Conservation (phyloP, 2,888 invertebrate species). For the Sericinus montela region DNA sequence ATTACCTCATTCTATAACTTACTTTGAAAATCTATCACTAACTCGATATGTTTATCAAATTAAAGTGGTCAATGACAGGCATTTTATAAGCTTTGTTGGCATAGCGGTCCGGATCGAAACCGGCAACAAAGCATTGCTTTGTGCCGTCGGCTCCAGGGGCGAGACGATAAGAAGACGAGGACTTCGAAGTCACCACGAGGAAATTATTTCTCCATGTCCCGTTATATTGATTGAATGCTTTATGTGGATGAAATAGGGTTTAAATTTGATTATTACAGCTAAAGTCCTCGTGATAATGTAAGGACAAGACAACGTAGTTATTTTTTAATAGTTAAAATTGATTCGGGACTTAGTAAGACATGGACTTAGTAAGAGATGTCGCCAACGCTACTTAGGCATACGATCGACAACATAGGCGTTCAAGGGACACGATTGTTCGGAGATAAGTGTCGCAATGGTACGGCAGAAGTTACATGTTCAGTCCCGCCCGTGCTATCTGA, state of each 20-base stretch:
- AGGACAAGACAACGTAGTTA: too few relatives aligned
- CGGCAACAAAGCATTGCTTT: conserved; percentile 20
- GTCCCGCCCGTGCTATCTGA: too few relatives aligned
- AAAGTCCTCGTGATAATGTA: too few relatives aligned
- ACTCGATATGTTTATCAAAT: neutral
- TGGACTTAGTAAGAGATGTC: too few relatives aligned
- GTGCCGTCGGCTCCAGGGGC: conserved; percentile 18
- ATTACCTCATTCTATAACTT: neutral
- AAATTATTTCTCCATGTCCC: conserved; percentile 9
- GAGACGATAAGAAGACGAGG: conserved; percentile 7
- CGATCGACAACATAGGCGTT: too few relatives aligned
- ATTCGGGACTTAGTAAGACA: too few relatives aligned
- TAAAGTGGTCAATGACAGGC: neutral
- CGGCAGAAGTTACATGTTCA: too few relatives aligned
- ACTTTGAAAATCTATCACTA: neutral
- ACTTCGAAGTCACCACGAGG: conserved; percentile 9
- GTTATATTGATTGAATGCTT: conserved; percentile 1
- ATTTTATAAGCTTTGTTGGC: conserved; percentile 1
- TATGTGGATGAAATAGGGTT: neutral
- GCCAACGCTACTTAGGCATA: too few relatives aligned
- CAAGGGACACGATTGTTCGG: too few relatives aligned
- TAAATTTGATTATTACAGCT: neutral
- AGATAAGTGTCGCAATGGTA: too few relatives aligned
- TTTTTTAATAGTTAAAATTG: too few relatives aligned
- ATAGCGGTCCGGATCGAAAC: conserved; percentile 1